phyloP scores from a whole-genome alignment of 2,113 vertebrate genomes.

The Takifugu flavidus region DNA sequence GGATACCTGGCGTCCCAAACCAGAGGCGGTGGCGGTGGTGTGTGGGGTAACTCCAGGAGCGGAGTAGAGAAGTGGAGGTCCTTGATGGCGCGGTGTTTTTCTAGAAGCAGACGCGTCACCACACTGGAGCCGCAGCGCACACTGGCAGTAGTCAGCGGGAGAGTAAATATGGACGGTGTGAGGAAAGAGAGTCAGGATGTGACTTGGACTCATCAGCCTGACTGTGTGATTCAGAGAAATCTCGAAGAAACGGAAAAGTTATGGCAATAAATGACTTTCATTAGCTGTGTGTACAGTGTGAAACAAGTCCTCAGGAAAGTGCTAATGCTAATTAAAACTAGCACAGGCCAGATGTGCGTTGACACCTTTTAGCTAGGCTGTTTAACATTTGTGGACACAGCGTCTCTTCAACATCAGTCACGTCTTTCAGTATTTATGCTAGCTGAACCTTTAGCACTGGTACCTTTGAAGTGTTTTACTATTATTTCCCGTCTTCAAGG shows the following conservation, averaged over 20 bases:
- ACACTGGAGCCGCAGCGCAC: constrained; percentile 65
- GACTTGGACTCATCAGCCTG: constrained; percentile 43
- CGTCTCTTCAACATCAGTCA: not conserved
- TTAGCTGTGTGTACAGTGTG: constrained; percentile 48
- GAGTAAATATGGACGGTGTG: constrained; percentile 15
- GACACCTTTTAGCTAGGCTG: not conserved
- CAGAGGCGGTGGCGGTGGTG: constrained; percentile 52
- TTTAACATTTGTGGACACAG: not conserved
- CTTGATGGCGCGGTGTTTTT: constrained; percentile 58
- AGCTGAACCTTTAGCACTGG: no score
- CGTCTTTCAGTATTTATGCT: not conserved
- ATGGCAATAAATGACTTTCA: constrained; percentile 59
- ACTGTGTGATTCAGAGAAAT: constrained; percentile 42
- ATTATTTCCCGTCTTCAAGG: not conserved
- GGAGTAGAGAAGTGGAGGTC: constrained; percentile 59
- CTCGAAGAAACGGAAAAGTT: constrained; percentile 9
- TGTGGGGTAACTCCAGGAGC: constrained; percentile 39
- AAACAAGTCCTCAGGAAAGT: no score
- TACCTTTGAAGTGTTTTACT: not conserved
- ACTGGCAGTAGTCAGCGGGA: constrained; percentile 58
- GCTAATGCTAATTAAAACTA: not conserved
- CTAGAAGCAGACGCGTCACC: constrained; percentile 68
- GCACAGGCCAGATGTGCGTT: not conserved
- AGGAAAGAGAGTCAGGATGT: constrained; percentile 26
- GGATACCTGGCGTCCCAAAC: constrained; percentile 66